A percentile compares a stretch with the other conserved stretches of the same genome.
Evolutionary conservation across 2,797 vertebrate species (phyloP).

Genomic region (Eupleurogrammus muticus): DNA sequence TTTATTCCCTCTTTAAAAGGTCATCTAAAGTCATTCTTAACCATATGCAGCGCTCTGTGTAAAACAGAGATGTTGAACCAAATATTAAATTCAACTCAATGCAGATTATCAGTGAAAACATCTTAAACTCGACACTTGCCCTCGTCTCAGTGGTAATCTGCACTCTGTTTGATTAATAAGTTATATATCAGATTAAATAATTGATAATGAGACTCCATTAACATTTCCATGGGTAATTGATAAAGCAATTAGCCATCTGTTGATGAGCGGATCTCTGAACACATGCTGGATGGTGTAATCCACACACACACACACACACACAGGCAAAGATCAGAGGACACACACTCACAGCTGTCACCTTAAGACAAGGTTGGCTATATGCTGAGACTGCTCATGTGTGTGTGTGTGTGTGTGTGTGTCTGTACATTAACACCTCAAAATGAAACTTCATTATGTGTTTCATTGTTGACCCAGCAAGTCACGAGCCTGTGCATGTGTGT

Average conservation of each 20-base stretch:
- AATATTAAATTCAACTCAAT: not conserved
- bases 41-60: no score
- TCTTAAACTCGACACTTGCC: slow-evolving; percentile 14
- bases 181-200: slow-evolving; percentile 60
- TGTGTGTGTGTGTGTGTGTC: slow-evolving; percentile 7
- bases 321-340: slow-evolving; percentile 54
- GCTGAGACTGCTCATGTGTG: not conserved
- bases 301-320: slow-evolving; percentile 43
- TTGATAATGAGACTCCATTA: slow-evolving; percentile 63
- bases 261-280: slow-evolving; percentile 50
- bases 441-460: slow-evolving; percentile 45
- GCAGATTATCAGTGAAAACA: slow-evolving; percentile 10
- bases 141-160: slow-evolving; percentile 32
- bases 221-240: slow-evolving; percentile 71
- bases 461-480: slow-evolving; percentile 45
- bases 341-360: slow-evolving; percentile 50
- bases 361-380: slow-evolving; percentile 29
- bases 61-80: no score
- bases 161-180: slow-evolving; percentile 46
- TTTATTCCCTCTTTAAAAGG: no score
- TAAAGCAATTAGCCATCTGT: slow-evolving; percentile 75
- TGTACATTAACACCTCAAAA: slow-evolving; percentile 39
- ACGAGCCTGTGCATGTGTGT: slow-evolving; percentile 13
- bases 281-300: slow-evolving; percentile 58
- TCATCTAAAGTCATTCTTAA: no score